These are phyloP conservation scores for Embidobia sp. DNA, from an alignment of 2,888 invertebrate species.

Conservation along the genomic window DNA sequence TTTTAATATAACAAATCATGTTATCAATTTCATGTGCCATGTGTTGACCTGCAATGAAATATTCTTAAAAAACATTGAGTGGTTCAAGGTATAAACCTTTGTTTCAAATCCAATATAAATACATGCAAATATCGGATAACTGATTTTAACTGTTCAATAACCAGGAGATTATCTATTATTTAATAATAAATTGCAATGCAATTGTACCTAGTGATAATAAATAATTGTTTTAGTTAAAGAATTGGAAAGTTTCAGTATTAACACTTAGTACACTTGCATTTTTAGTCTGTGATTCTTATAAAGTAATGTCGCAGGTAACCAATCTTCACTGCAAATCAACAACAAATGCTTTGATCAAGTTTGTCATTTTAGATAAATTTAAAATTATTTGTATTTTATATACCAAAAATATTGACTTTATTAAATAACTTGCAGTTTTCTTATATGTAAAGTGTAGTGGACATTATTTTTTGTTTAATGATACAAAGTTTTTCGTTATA, in stretches of 20 bases:
- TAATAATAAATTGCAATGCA: conserved; percentile 27
- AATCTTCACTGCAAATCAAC: conserved; percentile 6
- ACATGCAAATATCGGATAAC: not conserved
- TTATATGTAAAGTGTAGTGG: conserved; percentile 6
- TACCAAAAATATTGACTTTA: not conserved
- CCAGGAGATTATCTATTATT: not conserved
- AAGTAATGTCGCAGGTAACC: conserved; percentile 17
- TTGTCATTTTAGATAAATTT: no score
- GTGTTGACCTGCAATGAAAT: no score
- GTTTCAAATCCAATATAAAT: no score
- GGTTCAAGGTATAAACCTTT: no score
- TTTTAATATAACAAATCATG: no score
- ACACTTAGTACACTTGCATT: conserved; percentile 2
- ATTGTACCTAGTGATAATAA: conserved; percentile 33
- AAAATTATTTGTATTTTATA: no score
- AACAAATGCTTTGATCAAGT: no score
- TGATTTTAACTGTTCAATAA: not conserved
- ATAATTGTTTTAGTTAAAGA: not conserved
- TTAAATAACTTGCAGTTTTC: not conserved
- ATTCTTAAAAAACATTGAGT: no score
- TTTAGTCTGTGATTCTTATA: conserved; percentile 46
- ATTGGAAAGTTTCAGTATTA: not conserved
- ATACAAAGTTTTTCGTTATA: no score
- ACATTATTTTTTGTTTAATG: conserved; percentile 4
- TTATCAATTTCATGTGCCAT: no score